Conservation (phyloP, 2,888 invertebrate genomes). For the Polydrusus tereticollis region DNA sequence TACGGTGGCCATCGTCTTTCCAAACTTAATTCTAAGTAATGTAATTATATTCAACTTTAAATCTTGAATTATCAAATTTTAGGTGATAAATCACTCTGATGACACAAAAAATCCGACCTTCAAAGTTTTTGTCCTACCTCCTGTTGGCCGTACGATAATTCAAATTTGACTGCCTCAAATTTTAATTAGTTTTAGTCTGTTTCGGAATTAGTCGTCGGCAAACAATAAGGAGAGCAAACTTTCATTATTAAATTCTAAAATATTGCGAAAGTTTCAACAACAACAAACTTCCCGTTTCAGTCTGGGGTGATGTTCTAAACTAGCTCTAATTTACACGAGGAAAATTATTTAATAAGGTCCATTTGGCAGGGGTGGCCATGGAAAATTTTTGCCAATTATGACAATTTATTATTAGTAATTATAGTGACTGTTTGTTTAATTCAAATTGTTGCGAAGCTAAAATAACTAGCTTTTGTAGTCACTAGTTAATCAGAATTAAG, state of each 20-base stretch:
- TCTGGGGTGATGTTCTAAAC: conserved; percentile 19
- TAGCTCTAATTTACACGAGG: conserved; percentile 10
- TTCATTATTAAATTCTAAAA: conserved; percentile 35
- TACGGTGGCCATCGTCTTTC: no score
- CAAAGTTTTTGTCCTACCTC: background rate
- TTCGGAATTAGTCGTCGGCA: conserved; percentile 25
- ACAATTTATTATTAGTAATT: no score
- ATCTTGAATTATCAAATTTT: no score
- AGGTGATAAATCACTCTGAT: background rate
- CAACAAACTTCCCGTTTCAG: conserved; percentile 21
- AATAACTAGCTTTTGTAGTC: no score
- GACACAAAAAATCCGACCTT: background rate
- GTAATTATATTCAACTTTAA: no score
- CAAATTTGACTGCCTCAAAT: conserved; percentile 11
- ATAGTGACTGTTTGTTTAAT: no score
- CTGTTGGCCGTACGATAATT: background rate
- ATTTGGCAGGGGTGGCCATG: no score
- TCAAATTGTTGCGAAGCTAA: no score
- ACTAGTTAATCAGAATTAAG: no score
- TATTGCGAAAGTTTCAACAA: conserved; percentile 28
- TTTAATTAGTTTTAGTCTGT: conserved; percentile 31
- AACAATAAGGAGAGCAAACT: conserved; percentile 32
- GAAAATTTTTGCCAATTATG: no score
- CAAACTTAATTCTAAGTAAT: no score
- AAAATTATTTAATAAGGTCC: conserved; percentile 9